Percentiles rank a stretch among this genome's conserved stretches.
Evolutionary conservation across 2,113 vertebrate genomes (phyloP).

Genomic region (Rhineura floridana): DNA sequence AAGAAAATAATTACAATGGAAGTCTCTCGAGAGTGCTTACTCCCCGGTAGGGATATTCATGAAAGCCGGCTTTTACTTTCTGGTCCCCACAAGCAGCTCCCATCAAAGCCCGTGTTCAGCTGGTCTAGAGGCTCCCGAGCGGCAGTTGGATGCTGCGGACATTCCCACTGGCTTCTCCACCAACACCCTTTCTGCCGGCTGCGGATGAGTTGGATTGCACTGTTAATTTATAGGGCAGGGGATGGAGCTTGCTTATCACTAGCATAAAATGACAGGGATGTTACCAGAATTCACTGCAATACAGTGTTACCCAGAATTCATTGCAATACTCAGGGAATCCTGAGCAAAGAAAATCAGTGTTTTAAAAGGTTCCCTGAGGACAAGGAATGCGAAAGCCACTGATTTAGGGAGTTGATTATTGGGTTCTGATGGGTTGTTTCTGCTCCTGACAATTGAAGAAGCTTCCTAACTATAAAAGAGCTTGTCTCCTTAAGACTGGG

Average conservation of each 20-base stretch:
- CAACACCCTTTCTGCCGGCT: no score
- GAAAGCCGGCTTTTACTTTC: no score
- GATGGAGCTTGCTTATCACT: background rate
- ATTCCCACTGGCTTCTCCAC: no score
- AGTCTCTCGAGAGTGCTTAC: no score
- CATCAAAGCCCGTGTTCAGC: no score
- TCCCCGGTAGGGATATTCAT: no score
- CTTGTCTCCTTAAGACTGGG: background rate
- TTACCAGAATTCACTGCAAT: background rate
- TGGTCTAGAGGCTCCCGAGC: no score
- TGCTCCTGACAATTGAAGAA: accelerated
- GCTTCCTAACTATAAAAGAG: background rate
- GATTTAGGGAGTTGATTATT: background rate
- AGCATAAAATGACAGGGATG: background rate
- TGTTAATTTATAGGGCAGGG: background rate
- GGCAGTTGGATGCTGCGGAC: no score
- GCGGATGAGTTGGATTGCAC: no score
- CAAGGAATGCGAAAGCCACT: background rate
- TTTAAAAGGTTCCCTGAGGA: background rate
- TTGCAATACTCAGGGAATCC: no score
- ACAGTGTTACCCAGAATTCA: background rate
- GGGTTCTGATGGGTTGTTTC: background rate
- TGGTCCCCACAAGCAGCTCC: no score
- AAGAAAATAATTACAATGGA: no score
- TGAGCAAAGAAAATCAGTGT: background rate